Base-by-base conservation (phyloP, 2,888 invertebrate genomes). In the Acanthosepion esculentum region DNA sequence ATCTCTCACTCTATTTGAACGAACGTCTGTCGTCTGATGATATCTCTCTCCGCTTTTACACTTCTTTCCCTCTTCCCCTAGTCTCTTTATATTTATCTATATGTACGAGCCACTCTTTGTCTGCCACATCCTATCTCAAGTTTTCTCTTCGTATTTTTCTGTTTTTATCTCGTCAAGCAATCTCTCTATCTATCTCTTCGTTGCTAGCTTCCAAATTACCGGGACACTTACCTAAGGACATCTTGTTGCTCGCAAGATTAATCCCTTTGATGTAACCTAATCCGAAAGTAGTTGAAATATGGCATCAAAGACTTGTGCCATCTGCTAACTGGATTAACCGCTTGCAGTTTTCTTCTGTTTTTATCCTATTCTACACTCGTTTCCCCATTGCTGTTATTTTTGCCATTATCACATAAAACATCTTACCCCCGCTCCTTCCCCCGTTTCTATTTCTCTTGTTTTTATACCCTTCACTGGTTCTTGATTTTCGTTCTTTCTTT, bases 171-270 rank as follows among this genome's bases (percentile, higher is more conserved):
- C 7, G 26, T 78, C n/a, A 6, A 78, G 26, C 29, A 78, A 78
- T 78, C 7, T 78, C 29, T 78, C 29, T 59, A 59, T 59, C 59
- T 59, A 59, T 23, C 23, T 23, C 12, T n/a, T 78, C n/a, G n/a
- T 78, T 78, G n/a, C 15, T n/a, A 78, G n/a, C 78, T 78, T 10
- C n/a, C 78, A 78, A 78, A 78, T 78, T 78, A n/a, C n/a, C n/a
- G 78, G n/a, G 78, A 78, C 78, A 78, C 78, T 78, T 78, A 78
- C 78, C 78, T 78, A 78, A 78, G 78, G 78, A 78, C 78, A 78
- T 78, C 78, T 78, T 78, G n/a, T 78, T n/a, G 78, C 78, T 78
- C 78, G 78, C 78, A 78, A 78, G 78, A 78, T 78, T 78, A 78
- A 78, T 78, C 78, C 78, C n/a, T 78, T 78, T n/a, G 78, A 78